phyloP scores from a whole-genome alignment of 2,888 invertebrate species.

The Habroteleia sp. region DNA sequence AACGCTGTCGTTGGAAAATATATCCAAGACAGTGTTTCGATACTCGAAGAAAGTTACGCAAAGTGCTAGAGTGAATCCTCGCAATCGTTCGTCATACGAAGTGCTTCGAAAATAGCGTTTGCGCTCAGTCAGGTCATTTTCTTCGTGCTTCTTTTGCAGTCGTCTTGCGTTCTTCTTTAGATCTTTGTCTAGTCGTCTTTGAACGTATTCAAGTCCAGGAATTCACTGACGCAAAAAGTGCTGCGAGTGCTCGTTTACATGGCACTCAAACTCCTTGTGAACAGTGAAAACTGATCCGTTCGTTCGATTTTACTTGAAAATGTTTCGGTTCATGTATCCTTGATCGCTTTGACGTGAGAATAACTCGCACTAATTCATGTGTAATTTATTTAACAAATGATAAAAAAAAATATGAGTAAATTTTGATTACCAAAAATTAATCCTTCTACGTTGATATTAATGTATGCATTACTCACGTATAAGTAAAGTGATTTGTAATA shows the following conservation, averaged over 20 bases:
- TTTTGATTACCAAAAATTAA: too few species aligned
- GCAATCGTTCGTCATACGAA: conserved; percentile 63
- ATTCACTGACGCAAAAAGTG: conserved; percentile 41
- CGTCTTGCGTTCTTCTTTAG: conserved; percentile 28
- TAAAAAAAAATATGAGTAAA: too few species aligned
- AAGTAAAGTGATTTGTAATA: too few species aligned
- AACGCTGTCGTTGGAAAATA: conserved; percentile 52
- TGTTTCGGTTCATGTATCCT: conserved; percentile 20
- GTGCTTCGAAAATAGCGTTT: conserved; percentile 61
- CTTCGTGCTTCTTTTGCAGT: conserved; percentile 43
- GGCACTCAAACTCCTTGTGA: conserved; percentile 44
- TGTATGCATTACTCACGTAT: too few species aligned
- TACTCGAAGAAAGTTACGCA: conserved; percentile 60
- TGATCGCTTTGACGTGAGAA: conserved; percentile 18
- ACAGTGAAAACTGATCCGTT: conserved; percentile 46
- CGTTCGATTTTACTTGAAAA: conserved; percentile 29
- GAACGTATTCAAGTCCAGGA: conserved; percentile 32
- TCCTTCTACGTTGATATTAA: too few species aligned
- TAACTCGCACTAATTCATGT: conserved; percentile 35
- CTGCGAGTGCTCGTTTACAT: conserved; percentile 51
- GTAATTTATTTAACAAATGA: conserved; percentile 25
- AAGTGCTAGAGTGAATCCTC: conserved; percentile 61
- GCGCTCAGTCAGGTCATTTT: conserved; percentile 60
- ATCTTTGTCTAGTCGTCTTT: conserved; percentile 48
- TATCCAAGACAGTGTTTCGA: conserved; percentile 53